Percentiles rank a stretch among this genome's conserved stretches.
Evolutionary conservation across 2,113 vertebrate genomes (phyloP).

Genomic region (Sphaerodactylus townsendi): DNA sequence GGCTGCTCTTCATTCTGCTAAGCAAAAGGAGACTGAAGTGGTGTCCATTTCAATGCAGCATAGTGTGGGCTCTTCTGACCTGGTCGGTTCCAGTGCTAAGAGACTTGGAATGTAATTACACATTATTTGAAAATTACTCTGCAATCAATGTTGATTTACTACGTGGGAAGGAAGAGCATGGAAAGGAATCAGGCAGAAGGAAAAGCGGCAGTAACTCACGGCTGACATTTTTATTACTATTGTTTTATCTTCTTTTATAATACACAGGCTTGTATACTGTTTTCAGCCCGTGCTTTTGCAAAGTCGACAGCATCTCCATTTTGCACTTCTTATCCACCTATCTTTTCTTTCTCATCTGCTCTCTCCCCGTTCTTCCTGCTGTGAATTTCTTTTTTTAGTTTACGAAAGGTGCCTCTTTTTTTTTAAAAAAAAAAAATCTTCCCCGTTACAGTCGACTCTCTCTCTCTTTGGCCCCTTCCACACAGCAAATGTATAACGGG

Average conservation of each 20-base stretch:
- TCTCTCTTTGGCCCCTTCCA: too few species aligned
- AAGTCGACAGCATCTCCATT: background rate
- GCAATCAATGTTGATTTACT: background rate
- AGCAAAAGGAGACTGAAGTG: background rate
- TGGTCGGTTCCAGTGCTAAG: too few species aligned
- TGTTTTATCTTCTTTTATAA: conserved; percentile 36
- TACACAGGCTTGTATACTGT: background rate
- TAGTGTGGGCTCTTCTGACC: background rate
- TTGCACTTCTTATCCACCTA: background rate
- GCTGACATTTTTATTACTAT: background rate
- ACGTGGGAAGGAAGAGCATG: conserved; percentile 21
- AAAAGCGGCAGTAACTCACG: conserved; percentile 21
- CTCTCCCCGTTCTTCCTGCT: background rate
- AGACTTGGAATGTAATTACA: background rate
- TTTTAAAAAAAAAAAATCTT: too few species aligned
- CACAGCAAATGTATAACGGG: too few species aligned
- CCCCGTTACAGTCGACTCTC: too few species aligned
- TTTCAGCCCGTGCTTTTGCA: background rate
- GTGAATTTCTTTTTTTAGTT: too few species aligned
- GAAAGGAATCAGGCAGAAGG: conserved; percentile 49
- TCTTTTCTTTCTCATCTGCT: background rate
- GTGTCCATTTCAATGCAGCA: background rate
- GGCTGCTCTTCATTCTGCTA: conserved; percentile 4
- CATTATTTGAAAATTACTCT: background rate
- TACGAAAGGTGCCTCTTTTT: background rate